Evolutionary conservation across 37 sponge, comb jelly and placozoan genomes (phyloP), one percentile per base, ranked within the genome.

Genomic region (Theonella swinhoei): DNA sequence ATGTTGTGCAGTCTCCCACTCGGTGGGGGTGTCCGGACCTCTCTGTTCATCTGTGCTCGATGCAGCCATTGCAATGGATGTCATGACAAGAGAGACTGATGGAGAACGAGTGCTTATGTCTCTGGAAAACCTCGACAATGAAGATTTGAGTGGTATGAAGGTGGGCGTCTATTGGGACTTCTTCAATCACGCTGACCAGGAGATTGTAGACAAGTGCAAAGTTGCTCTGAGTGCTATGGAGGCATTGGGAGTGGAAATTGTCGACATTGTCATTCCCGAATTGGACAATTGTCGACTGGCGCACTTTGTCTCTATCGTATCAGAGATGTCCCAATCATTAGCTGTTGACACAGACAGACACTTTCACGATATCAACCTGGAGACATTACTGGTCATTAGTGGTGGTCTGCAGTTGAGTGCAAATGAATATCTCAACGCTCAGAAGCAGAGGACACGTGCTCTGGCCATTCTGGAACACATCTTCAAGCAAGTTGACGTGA

Each of bases 241-340:
- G 65, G 37, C 66, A 0, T 63, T 90, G 8, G 93, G 91, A 28
- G 93, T 90, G 0, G 83, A 83, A 41, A 39, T 95, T 17, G 70
- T 85, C 33, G 77, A 82, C 30, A 92, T 95, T 14, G 42, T 63
- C 25, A 95, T 95, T 23, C 94, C 94, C 20, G 96, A 95, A 70
- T 68, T 95, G 34, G 88, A 91, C 42, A 78, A 91, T 38, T 65
- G 78, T 19, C 85, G 94, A 3, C 41, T 92, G 29, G 93, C 91
- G 24, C 89, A 85, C 58, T 25, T 72, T 25, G 69, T 83, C 28
- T 72, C 80, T 28, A 91, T 95, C 39, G 24, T 62, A 25, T 60
- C 87, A n/a, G 95, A 95, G 83, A 77, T 88, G 72, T 60, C 62
- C 22, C 82, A 30, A 29, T 62, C 39, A 35, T 62, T 88, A 20